A percentile compares a stretch with the other conserved stretches of the same genome.
Evolutionary conservation across 2,113 vertebrate species (phyloP).

Genomic region (Pleuronectes platessa): DNA sequence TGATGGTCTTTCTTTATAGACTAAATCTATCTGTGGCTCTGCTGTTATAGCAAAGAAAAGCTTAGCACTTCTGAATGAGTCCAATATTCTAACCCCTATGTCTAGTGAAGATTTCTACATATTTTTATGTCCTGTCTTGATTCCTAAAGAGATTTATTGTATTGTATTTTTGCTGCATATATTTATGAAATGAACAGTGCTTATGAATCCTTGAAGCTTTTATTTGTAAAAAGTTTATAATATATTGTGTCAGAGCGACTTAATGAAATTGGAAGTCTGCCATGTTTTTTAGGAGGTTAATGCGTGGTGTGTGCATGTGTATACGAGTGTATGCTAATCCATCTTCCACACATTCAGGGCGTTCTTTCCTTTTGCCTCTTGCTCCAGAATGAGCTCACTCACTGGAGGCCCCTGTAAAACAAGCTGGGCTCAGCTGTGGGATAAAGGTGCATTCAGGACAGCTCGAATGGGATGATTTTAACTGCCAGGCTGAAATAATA

Average conservation of each 20-base stretch:
- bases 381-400: not conserved
- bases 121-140: slow-evolving; percentile 59
- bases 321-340: not conserved
- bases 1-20: not conserved
- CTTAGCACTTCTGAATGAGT: slow-evolving; percentile 13
- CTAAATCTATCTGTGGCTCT: not conserved
- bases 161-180: slow-evolving; percentile 72
- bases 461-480: too few relatives aligned
- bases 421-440: too few relatives aligned
- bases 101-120: slow-evolving; percentile 55
- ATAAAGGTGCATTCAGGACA: too few relatives aligned
- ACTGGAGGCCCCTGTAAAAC: not conserved
- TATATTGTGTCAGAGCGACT: slow-evolving; percentile 36
- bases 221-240: slow-evolving; percentile 45
- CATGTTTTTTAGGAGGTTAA: slow-evolving; percentile 37
- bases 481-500: too few relatives aligned
- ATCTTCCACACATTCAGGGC: not conserved
- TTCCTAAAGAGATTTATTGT: slow-evolving; percentile 57
- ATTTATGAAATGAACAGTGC: slow-evolving; percentile 59
- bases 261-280: slow-evolving; percentile 20
- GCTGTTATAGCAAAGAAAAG: not conserved
- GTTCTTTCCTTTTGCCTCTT: slow-evolving; percentile 6
- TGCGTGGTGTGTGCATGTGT: slow-evolving; percentile 21
- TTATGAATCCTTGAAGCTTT: slow-evolving; percentile 35
- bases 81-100: not conserved